Base-by-base conservation (phyloP, 2,797 vertebrate species). In the Amblyraja radiata region DNA sequence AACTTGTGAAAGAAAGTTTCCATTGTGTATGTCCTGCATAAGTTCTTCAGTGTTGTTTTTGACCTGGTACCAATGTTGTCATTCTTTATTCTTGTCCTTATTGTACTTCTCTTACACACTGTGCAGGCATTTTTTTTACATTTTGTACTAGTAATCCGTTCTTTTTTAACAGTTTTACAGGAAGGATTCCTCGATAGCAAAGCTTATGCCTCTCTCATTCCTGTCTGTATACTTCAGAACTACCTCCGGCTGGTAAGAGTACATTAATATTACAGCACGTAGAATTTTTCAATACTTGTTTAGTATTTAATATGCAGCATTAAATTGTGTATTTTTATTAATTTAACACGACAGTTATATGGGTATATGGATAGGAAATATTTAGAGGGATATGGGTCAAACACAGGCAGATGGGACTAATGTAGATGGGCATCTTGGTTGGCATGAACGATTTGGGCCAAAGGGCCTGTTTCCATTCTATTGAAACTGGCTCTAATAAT, bases 211-310 rank as follows among this genome's bases (percentile, higher is more conserved):
- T 98, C 98, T 93, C 97, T 98, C 96, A 97, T 99, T 94, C 97
- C 98, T 65, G 97, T 99, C 94, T 97, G 97, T 65, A 96, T 97
- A 94, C 97, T 99, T 93, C 97, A 98, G 95, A 99, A 99, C 96
- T 99, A 98, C 94, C 97, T 98, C 93, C 97, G 98, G 94, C 96
- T 99, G 97, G 98, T 99, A 93, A 8, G 39, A 46, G 81, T 18
- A 93, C 28, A 93, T 54, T 68, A 11, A 78, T 78, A 78, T 36
- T 77, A 77, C 10, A 77, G 18, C 18, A 54, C 2, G 25, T 74
- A n/a, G n/a, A n/a, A 10, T 76, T 28, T 6, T 76, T 76, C 25
- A 21, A 36, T 88, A 68, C 28, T 88, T 68, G 63, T 88, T 36
- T 88, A 68, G 84, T 68, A 16, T 88, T 68, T 88, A 68, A 65